Percentiles rank a stretch among this genome's conserved stretches.
phyloP scores from a whole-genome alignment of 2,888 invertebrate genomes.

The Meliscaeva auricollis region DNA sequence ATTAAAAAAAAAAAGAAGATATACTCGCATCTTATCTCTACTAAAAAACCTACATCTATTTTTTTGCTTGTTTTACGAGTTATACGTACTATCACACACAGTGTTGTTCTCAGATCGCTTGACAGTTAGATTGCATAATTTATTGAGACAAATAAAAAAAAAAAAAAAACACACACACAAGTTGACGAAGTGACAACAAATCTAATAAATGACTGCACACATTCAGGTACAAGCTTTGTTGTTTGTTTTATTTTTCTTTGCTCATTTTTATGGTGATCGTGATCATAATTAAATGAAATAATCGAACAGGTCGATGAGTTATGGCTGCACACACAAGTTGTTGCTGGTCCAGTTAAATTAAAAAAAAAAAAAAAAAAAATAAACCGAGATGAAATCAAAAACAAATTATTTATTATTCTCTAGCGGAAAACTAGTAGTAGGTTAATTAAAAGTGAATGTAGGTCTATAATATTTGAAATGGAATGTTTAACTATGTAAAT shows the following conservation, averaged over 20 bases:
- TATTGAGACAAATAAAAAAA: conserved; percentile 8
- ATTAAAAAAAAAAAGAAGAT: too few species aligned
- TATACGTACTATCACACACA: conserved; percentile 48
- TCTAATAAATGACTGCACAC: conserved; percentile 53
- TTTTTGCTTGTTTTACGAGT: conserved; percentile 56
- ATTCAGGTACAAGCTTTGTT: conserved; percentile 18
- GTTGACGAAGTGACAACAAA: conserved; percentile 56
- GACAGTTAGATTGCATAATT: conserved; percentile 55
- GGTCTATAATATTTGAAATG: conserved; percentile 39
- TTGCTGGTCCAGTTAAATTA: background rate
- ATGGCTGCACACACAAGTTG: conserved; percentile 48
- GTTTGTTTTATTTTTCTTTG: background rate
- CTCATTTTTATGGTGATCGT: conserved; percentile 55
- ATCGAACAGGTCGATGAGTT: conserved; percentile 59
- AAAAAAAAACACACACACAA: conserved; percentile 41
- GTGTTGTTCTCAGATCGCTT: conserved; percentile 48
- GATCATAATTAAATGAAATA: conserved; percentile 68
- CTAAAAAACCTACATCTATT: conserved; percentile 33
- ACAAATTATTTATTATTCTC: conserved; percentile 30
- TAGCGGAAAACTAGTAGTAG: conserved; percentile 58
- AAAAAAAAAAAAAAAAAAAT: conserved; percentile 16
- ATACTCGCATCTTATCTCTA: background rate
- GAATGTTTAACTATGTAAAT: conserved; percentile 64
- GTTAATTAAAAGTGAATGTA: conserved; percentile 56
- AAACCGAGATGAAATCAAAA: conserved; percentile 26